Base-by-base conservation (phyloP, 2,113 vertebrate species). In the Aplodontia rufa region DNA sequence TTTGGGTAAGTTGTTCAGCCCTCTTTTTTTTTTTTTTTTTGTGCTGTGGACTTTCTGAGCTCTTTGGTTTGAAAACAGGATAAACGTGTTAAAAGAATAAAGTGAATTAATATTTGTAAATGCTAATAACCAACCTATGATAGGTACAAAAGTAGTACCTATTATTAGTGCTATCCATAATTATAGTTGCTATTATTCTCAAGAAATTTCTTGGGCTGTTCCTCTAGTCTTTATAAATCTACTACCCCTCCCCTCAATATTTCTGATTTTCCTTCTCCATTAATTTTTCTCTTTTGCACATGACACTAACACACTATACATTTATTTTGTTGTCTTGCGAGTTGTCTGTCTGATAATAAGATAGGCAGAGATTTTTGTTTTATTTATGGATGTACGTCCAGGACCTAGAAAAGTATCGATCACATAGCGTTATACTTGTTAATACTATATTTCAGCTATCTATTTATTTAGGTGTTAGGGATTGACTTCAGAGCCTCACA, bases 261-360 rank as follows among this genome's bases (percentile, higher is more conserved):
- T 55, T 88, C 53, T 53, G 35, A 85, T 47, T 93, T 88, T 62
- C 24, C 45, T 96, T 90, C 37, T 74, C 47, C 14, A 45, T 32
- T 90, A 30, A 60, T 28, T 87, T 91, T 83, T 89, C 60, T 75
- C 10, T 42, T 35, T 75, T 55, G 42, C 3, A n/a, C 0, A 1
- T 32, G 17, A 32, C 35, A 66, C 30, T 32, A 69, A 51, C 64
- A 69, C 22, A 80, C 19, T 69, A 80, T 4, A 74, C 14, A 69
- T 87, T 89, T 93, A 92, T 40, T 75, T 83, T 89, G 26, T 49
- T 82, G 40, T 76, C 58, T 58, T 92, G 37, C 62, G 42, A 92
- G 72, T 4, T 60, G 51, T 51, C 58, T 85, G 45, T 80, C 55
- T 83, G 51, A 90, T 81, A 69, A 26, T 75, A 84, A 47, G 55